Base-by-base conservation (phyloP, 2,113 vertebrate species). In the Crotalus tigris region DNA sequence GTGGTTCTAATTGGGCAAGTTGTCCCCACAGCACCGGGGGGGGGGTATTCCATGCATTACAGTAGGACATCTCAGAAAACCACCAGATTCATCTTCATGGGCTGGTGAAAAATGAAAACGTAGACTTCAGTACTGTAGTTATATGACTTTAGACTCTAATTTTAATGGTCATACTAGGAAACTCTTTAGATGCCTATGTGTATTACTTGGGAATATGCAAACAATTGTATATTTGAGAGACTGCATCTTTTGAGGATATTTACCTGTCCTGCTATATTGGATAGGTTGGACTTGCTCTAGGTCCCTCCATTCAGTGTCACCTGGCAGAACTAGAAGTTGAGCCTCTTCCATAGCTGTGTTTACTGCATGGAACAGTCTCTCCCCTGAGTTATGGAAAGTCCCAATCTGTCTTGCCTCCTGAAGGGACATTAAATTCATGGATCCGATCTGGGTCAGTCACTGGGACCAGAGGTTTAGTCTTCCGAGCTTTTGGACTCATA, bases 1-100 rank as follows among this genome's bases (percentile, higher is more conserved):
- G 96, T 95, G 97, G 96, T 96, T 96, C 93, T 95, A 95, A 91
- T 96, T 93, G 0, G 96, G 94, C 94, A 95, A 95, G 92, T 94
- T 59, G 29, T 64, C 39, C 46, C 85, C 87, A 54, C 54, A 69
- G 51, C 53, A 10, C 88, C 49, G 23, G 39, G 3, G 39, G 49
- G 1, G 8, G 8, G 8, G 46, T 49, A 6, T 49, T 51, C 49
- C 49, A 51, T 51, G 46, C 26, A 90, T 85, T 53, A 15, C 53
- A 75, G 44, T 39, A 61, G 2, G 24, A 53, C 9, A 5, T 64
- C 9, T 57, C 6, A 59, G 85, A 29, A 90, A 9, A 29, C 23
- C 33, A 24, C 91, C 69, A 58, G 12, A 75, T 91, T 51, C 88
- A 49, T 87, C 57, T 2, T 29, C 0, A 12, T 33, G 19, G 21